Conservation (phyloP, 2,797 vertebrate genomes). For the Sciurus vulgaris region DNA sequence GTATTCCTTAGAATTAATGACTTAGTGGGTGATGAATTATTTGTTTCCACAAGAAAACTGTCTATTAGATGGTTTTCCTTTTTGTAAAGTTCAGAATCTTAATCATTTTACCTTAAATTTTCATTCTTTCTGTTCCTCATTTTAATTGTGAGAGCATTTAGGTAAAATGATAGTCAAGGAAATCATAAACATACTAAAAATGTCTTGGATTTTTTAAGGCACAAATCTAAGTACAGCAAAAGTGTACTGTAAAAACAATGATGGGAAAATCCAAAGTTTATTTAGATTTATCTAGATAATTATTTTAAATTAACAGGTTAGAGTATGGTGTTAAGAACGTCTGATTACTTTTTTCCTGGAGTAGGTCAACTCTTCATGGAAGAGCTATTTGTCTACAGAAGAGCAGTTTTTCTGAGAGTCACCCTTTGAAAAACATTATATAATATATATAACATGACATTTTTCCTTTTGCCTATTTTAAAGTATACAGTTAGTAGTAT, state of each 20-base stretch:
- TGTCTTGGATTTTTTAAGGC: neutral
- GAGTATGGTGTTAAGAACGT: neutral
- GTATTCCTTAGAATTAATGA: conserved; percentile 61
- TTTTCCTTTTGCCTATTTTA: neutral
- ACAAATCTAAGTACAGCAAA: neutral
- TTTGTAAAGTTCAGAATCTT: conserved; percentile 12
- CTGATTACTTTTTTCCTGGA: neutral
- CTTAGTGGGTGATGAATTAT: conserved; percentile 50
- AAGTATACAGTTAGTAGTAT: neutral
- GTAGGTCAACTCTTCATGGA: neutral
- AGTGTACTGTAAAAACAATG: conserved; percentile 43
- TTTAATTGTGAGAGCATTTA: conserved; percentile 49
- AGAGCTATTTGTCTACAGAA: neutral
- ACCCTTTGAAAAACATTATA: neutral
- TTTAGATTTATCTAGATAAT: neutral
- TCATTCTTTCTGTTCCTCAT: conserved; percentile 13
- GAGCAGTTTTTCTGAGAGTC: neutral
- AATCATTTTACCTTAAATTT: conserved; percentile 35
- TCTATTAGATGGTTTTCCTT: conserved; percentile 59
- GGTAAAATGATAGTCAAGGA: conserved; percentile 24
- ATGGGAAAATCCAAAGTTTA: neutral
- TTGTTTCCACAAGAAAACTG: conserved; percentile 41
- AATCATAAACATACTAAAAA: conserved; percentile 47
- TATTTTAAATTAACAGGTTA: conserved; percentile 39
- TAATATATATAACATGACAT: neutral